phyloP scores from a whole-genome alignment of 2,797 vertebrate genomes.

The Phaenicophaeus curvirostris region DNA sequence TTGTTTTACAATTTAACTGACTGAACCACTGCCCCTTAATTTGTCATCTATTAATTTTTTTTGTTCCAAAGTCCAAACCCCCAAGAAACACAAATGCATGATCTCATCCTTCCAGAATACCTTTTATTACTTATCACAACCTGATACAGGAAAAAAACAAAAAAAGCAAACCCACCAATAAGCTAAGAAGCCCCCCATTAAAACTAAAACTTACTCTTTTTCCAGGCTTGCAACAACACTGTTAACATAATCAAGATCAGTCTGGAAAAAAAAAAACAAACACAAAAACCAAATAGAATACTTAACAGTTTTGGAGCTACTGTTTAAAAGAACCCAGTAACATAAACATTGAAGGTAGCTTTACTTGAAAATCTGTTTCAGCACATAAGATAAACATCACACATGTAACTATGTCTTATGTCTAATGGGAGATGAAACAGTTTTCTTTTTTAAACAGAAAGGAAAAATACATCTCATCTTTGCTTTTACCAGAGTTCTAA shows the following conservation, averaged over 20 bases:
- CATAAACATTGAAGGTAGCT: neutral
- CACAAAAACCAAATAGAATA: neutral
- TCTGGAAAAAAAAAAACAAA: constrained; percentile 77
- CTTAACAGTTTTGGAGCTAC: neutral
- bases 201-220: constrained; percentile 89
- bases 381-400: neutral
- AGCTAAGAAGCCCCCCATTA: neutral
- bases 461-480: neutral
- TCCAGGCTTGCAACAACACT: constrained; percentile 89
- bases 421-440: neutral
- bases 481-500: neutral
- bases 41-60: neutral
- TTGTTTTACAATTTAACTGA: neutral
- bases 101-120: neutral
- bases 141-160: neutral
- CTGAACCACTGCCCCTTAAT: neutral
- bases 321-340: neutral
- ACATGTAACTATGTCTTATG: neutral
- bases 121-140: neutral
- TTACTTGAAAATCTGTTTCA: neutral
- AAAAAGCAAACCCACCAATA: neutral
- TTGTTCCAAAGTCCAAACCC: neutral
- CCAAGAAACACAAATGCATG: neutral
- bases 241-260: constrained; percentile 91
- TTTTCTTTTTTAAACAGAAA: neutral